Evolutionary conservation across 2,113 vertebrate species (phyloP).

Genomic region (Anser cygnoides): DNA sequence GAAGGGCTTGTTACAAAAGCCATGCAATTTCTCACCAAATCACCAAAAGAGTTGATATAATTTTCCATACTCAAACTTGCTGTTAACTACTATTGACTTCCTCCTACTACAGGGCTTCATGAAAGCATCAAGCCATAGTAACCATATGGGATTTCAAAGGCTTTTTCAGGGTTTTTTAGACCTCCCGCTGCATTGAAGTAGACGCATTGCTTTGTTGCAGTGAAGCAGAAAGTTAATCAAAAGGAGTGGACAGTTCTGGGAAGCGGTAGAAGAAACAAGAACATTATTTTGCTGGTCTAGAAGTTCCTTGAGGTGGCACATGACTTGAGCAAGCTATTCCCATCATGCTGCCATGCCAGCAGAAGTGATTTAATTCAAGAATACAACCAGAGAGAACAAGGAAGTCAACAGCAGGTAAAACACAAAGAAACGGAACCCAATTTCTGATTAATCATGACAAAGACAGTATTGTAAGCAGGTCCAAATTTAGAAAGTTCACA

Average conservation of each 20-base stretch:
- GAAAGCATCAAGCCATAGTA: not conserved
- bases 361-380: not conserved
- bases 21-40: not conserved
- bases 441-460: not conserved
- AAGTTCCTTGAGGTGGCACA: not conserved
- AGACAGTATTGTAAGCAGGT: not conserved
- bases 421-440: not conserved
- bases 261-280: accelerated
- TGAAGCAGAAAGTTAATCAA: not conserved
- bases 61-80: not conserved
- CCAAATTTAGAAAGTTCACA: too few relatives aligned
- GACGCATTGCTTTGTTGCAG: not conserved
- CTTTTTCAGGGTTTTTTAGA: not conserved
- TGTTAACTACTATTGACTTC: not conserved
- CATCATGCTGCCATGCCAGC: accelerated
- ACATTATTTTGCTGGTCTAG: not conserved
- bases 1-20: not conserved
- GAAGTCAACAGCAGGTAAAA: not conserved
- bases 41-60: not conserved
- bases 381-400: not conserved
- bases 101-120: not conserved
- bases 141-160: not conserved
- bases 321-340: not conserved
- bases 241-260: not conserved
- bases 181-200: not conserved